Evolutionary conservation across 2,113 vertebrate genomes (phyloP), one percentile per base, ranked within the genome.

Genomic region (Cyphomyrus discorhynchus): DNA sequence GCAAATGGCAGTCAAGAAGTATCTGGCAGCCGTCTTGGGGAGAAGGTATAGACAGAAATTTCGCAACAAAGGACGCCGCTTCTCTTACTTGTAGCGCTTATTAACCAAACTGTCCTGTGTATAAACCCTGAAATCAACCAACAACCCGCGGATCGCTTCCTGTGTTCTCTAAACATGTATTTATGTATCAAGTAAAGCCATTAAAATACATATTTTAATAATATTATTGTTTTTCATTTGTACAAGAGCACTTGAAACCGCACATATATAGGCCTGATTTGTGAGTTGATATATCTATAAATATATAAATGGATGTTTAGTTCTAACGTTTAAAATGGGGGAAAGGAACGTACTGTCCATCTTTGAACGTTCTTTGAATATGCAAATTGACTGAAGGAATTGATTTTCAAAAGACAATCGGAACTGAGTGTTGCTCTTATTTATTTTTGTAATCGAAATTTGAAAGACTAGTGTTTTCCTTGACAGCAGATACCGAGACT

Each of bases 121-220:
- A 96, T 96, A 96, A 96, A 92, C 95, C 95, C 95, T 95, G 95
- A 96, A 96, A 95, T 97, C 85, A 97, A 96, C 96, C 96, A 97
- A 96, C 96, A 97, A 97, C 97, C 97, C 97, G 95, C 96, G 95
- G 94, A 96, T 97, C 94, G 96, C 97, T 84, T 97, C 98, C 96
- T 98, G 97, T 98, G 97, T 99, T 98, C 97, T 96, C 97, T 96
- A 97, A 98, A 99, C 98, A 97, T 99, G 98, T 99, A 99, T 98
- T 98, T 99, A 99, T 99, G 98, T 99, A 99, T 99, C 97, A 99
- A 98, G 98, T 99, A 97, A 99, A 99, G 98, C 98, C 98, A 99
- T 99, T 99, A 99, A 96, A 99, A 99, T 99, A 96, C 97, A 97
- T 99, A 99, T 99, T 99, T 99, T 99, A 98, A 97, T 99, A 99